A percentile compares a stretch with the other conserved stretches of the same genome.
Conservation (phyloP, 2,888 invertebrate genomes). For the Lasioglossum oenotherae region DNA sequence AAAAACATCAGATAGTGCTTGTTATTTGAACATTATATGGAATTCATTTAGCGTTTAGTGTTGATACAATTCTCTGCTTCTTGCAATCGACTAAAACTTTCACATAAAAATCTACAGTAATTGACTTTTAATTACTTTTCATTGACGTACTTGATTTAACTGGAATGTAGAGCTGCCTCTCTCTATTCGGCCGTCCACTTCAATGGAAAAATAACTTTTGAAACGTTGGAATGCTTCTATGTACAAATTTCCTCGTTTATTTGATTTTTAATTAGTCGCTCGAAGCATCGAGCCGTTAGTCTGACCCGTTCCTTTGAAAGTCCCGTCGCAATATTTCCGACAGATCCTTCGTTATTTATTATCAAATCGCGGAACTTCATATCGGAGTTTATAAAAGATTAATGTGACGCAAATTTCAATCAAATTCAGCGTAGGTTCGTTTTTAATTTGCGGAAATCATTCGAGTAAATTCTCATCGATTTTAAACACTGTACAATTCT, state of each 20-base stretch:
- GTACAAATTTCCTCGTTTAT: not conserved
- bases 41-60: no score
- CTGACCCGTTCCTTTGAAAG: not conserved
- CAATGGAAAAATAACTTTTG: not conserved
- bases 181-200: not conserved
- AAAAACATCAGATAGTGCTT: no score
- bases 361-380: not conserved
- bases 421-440: not conserved
- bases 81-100: no score
- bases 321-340: not conserved
- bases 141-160: no score
- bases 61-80: no score
- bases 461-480: not conserved
- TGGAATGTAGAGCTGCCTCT: no score
- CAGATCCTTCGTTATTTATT: not conserved
- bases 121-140: not conserved
- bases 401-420: not conserved
- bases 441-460: not conserved
- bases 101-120: not conserved
- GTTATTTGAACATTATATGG: no score
- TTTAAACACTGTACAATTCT: not conserved
- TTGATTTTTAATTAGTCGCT: not conserved
- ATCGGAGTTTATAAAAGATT: not conserved
- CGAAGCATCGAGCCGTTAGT: not conserved
- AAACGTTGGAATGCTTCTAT: not conserved